These are phyloP conservation scores for Sarcophaga peregrina DNA, from an alignment of 1,140 invertebrate genomes.

Conservation along the genomic window DNA sequence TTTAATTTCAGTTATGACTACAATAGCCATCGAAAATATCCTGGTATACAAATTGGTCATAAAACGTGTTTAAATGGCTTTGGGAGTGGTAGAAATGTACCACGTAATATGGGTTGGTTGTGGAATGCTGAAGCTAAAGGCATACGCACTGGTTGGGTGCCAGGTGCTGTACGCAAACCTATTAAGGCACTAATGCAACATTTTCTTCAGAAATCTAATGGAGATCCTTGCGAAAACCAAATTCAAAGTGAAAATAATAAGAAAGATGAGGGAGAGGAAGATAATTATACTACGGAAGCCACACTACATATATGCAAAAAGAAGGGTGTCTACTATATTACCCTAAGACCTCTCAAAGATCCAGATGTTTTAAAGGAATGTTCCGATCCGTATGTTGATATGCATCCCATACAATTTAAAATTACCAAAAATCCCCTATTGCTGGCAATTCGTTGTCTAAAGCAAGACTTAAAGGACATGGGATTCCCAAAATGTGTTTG, in stretches of 20 bases:
- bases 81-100: constrained; percentile 48
- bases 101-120: constrained; percentile 63
- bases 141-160: constrained; percentile 53
- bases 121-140: constrained; percentile 57
- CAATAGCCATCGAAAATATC: constrained; percentile 29
- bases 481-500: constrained; percentile 61
- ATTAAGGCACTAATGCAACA: constrained; percentile 61
- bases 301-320: constrained; percentile 62
- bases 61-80: constrained; percentile 27
- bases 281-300: constrained; percentile 54
- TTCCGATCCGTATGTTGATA: constrained; percentile 58
- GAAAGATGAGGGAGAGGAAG: background rate
- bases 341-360: constrained; percentile 58
- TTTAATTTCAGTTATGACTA: constrained; percentile 43
- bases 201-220: constrained; percentile 57
- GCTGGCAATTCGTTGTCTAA: constrained; percentile 53
- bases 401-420: constrained; percentile 62
- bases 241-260: constrained; percentile 11
- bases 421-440: constrained; percentile 55
- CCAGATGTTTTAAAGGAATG: constrained; percentile 42
- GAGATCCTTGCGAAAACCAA: constrained; percentile 53
- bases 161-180: constrained; percentile 60
- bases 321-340: constrained; percentile 59
- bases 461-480: constrained; percentile 57
- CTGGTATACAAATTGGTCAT: constrained; percentile 42